These are phyloP conservation scores for Drosophila triauraria DNA, from an alignment of 1,140 invertebrate genomes.

Conservation along the genomic window DNA sequence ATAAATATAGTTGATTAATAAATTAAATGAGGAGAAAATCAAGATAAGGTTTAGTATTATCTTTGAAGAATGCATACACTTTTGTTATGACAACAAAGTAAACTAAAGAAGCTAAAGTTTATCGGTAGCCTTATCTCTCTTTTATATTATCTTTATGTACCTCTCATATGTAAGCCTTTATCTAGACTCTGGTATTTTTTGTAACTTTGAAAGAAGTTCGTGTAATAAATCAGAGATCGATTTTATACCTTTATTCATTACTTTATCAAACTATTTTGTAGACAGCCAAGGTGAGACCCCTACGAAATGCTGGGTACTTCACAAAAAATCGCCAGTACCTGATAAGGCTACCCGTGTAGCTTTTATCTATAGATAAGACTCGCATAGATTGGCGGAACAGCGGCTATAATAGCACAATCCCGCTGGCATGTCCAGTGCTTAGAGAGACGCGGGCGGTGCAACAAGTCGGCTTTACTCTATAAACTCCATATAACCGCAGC, in stretches of 20 bases:
- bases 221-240: conserved; percentile 16
- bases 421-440: conserved; percentile 9
- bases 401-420: conserved; percentile 38
- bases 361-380: conserved; percentile 48
- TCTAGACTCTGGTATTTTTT: not conserved
- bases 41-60: not conserved
- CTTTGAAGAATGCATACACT: not conserved
- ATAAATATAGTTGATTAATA: not conserved
- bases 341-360: conserved; percentile 25
- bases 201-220: not conserved
- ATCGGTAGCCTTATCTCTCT: not conserved
- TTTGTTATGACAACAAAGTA: not conserved
- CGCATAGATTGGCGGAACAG: conserved; percentile 32
- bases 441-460: conserved; percentile 32
- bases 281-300: conserved; percentile 19
- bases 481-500: not conserved
- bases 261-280: not conserved
- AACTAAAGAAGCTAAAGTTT: conserved; percentile 3
- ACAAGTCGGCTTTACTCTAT: conserved; percentile 19
- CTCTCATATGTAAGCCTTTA: not conserved
- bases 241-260: not conserved
- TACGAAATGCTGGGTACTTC: conserved; percentile 13
- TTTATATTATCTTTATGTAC: not conserved
- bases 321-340: conserved; percentile 13
- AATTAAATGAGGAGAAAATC: not conserved